Evolutionary conservation across 2,888 invertebrate genomes (phyloP).

Genomic region (Stenichneumon culpator): DNA sequence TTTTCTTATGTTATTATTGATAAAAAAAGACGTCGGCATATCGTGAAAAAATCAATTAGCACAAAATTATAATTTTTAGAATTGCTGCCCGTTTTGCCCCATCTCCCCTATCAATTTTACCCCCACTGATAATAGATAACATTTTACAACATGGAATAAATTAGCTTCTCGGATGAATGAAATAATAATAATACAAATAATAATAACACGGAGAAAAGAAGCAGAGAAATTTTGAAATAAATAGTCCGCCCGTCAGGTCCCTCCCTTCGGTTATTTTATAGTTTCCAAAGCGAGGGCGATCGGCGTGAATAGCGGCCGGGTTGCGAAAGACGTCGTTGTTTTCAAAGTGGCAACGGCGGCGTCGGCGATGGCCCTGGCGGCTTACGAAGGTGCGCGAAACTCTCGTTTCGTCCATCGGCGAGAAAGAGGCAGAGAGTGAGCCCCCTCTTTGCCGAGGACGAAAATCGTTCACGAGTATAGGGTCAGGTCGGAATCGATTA

Average conservation of each 20-base stretch:
- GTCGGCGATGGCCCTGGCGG: slow-evolving; percentile 18
- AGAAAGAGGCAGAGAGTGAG: not conserved
- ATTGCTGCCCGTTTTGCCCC: no score
- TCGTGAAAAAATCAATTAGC: no score
- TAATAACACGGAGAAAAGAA: slow-evolving; percentile 14
- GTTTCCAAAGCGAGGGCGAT: slow-evolving; percentile 34
- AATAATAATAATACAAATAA: not conserved
- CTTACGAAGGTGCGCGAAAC: slow-evolving; percentile 29
- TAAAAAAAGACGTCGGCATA: no score
- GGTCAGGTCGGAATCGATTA: slow-evolving; percentile 76
- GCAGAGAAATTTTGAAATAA: slow-evolving; percentile 52
- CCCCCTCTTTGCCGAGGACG: slow-evolving; percentile 41
- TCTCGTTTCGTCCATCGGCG: slow-evolving; percentile 49
- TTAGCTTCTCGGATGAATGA: not conserved
- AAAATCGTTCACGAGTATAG: slow-evolving; percentile 66
- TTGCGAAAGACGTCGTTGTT: slow-evolving; percentile 42
- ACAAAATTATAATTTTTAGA: no score
- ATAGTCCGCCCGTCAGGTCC: slow-evolving; percentile 31
- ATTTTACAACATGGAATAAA: not conserved
- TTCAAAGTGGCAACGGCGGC: slow-evolving; percentile 30
- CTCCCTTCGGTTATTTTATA: slow-evolving; percentile 44
- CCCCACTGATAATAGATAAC: not conserved
- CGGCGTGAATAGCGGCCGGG: slow-evolving; percentile 33
- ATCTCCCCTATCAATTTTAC: not conserved
- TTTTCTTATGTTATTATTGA: no score